Evolutionary conservation across 2,888 invertebrate species (phyloP), one percentile per base, ranked within the genome.

Genomic region (Cephus sareptanus): DNA sequence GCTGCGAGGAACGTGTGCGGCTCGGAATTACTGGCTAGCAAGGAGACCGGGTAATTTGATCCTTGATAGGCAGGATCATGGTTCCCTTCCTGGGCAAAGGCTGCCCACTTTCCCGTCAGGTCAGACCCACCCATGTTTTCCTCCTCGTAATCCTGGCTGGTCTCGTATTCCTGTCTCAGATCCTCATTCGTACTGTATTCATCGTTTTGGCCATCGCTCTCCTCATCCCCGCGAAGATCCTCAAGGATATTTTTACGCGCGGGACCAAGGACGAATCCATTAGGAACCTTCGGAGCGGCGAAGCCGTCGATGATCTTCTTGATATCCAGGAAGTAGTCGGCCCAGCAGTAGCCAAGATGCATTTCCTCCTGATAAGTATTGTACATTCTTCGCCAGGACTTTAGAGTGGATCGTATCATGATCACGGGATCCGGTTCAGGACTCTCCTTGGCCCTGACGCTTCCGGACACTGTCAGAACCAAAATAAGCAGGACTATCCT

Each of bases 281-380:
- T 69, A 12, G 34, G 12, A 1, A 73, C 4, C 35, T 35, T 31
- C 3, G 73, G 35, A 3, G 34, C 34, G 12, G 78, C 15, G 34
- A 78, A 33, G 34, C 56, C 68, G 30, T 74, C 33, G 3, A 79
- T 11, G n/a, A 79, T 30, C 23, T 11, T 79, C 31, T 9, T 69
- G 23, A 79, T 30, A 1, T 79, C 74, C n/a, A 83, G 34, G 40
- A 86, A 81, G 69, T 86, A 79, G 70, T 79, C 76, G 1, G 70
- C 79, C 79, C 79, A 83, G 75, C 88, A 88, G 68, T 83, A 82
- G 34, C 83, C 85, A 35, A 87, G 79, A 11, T 76, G 40, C 31
- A 85, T 76, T 76, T 88, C 88, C 9, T 84, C 83, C 9, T 79
- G 73, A 78, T 86, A 86, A 68, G 68, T 75, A 33, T 78, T 81